A percentile compares a stretch with the other conserved stretches of the same genome.
Conservation (phyloP, 2,113 vertebrate genomes). For the Brachyistius frenatus region DNA sequence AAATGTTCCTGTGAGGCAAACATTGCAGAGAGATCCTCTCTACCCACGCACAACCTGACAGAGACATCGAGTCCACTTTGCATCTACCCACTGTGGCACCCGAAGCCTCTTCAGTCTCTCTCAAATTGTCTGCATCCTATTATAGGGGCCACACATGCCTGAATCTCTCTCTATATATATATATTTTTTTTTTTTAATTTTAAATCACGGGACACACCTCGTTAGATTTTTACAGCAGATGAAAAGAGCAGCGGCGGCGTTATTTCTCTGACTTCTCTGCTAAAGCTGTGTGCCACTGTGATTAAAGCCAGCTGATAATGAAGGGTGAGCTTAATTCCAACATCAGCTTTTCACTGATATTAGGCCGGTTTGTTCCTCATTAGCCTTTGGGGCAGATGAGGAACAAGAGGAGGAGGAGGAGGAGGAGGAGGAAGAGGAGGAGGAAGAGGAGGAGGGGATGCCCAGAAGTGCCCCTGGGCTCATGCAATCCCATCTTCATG, state of each 20-base stretch:
- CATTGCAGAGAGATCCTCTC: conserved; percentile 69
- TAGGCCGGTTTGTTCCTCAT: conserved; percentile 55
- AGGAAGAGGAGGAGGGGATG: neutral
- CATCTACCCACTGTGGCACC: conserved; percentile 61
- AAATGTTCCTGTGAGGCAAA: conserved; percentile 74
- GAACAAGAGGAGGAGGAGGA: neutral
- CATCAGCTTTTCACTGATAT: conserved; percentile 27
- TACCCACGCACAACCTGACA: conserved; percentile 76
- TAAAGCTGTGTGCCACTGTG: conserved; percentile 27
- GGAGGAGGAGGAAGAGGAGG: neutral
- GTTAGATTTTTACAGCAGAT: conserved; percentile 31
- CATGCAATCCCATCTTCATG: conserved; percentile 15
- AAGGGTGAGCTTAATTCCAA: conserved; percentile 25
- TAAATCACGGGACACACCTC: conserved; percentile 40
- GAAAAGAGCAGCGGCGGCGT: conserved; percentile 15
- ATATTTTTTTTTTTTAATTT: neutral
- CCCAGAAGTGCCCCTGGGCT: conserved; percentile 30
- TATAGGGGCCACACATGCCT: conserved; percentile 9
- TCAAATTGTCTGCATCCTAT: conserved; percentile 48
- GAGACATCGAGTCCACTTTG: conserved; percentile 65
- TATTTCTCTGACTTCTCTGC: conserved; percentile 31
- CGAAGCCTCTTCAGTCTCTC: conserved; percentile 40
- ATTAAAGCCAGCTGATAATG: conserved; percentile 53
- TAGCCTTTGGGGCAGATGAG: conserved; percentile 28
- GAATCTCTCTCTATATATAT: neutral